A percentile compares a stretch with the other conserved stretches of the same genome.
Evolutionary conservation across 2,797 vertebrate species (phyloP).

Genomic region (Argentina silus): DNA sequence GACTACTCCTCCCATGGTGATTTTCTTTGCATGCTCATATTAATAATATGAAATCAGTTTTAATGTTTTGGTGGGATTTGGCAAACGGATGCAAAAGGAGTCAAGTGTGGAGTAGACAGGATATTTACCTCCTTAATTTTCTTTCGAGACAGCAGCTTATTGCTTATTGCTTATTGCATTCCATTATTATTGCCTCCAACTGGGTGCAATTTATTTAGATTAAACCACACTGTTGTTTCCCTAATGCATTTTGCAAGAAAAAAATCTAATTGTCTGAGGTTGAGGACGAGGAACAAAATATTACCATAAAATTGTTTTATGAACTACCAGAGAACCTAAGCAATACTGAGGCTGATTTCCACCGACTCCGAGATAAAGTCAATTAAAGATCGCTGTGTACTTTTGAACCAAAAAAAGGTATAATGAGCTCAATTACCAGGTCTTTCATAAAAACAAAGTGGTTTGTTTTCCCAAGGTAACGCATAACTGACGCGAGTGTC

Average conservation of each 20-base stretch:
- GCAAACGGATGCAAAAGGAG: slow-evolving; percentile 46
- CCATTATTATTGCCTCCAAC: slow-evolving; percentile 79
- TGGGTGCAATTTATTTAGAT: slow-evolving; percentile 84
- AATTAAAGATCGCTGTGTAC: slow-evolving; percentile 22
- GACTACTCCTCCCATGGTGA: slow-evolving; percentile 26
- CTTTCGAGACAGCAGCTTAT: slow-evolving; percentile 74
- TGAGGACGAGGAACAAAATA: slow-evolving; percentile 54
- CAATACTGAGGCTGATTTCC: slow-evolving; percentile 42
- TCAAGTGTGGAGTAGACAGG: slow-evolving; percentile 54
- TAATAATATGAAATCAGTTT: slow-evolving; percentile 55
- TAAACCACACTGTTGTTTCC: slow-evolving; percentile 76
- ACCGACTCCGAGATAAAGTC: slow-evolving; percentile 35
- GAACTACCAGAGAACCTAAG: slow-evolving; percentile 55
- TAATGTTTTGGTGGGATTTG: slow-evolving; percentile 46
- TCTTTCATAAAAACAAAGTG: slow-evolving; percentile 46
- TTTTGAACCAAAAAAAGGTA: slow-evolving; percentile 29
- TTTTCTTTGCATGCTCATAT: slow-evolving; percentile 47
- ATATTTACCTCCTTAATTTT: slow-evolving; percentile 83
- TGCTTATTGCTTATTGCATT: slow-evolving; percentile 78
- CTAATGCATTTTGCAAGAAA: slow-evolving; percentile 63
- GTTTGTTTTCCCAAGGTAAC: slow-evolving; percentile 47
- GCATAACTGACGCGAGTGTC: slow-evolving; percentile 42
- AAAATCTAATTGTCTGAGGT: slow-evolving; percentile 56
- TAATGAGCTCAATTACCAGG: slow-evolving; percentile 56
- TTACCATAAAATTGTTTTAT: slow-evolving; percentile 56